Conservation (phyloP, 2,113 vertebrate genomes). For the Stigmatopora argus region DNA sequence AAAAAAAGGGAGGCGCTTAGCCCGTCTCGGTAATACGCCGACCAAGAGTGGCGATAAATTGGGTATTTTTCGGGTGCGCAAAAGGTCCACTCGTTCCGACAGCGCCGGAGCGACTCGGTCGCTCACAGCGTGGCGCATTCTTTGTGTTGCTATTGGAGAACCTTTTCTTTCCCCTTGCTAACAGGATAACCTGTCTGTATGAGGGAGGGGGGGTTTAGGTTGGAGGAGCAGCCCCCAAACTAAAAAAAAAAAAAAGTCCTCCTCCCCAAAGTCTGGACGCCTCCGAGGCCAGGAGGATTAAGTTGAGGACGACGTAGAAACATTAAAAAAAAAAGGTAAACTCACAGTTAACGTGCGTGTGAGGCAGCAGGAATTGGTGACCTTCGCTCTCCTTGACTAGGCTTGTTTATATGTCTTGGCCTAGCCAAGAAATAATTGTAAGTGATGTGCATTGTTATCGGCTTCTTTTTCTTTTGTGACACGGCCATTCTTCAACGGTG, state of each 20-base stretch:
- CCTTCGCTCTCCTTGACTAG: constrained; percentile 3
- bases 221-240: constrained; percentile 22
- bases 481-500: constrained; percentile 54
- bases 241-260: constrained; percentile 56
- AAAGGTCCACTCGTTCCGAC: constrained; percentile 59
- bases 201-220: constrained; percentile 13
- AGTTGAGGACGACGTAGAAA: background rate
- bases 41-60: constrained; percentile 58
- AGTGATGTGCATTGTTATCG: constrained; percentile 54
- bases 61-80: constrained; percentile 50
- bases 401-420: constrained; percentile 26
- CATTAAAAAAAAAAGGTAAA: constrained; percentile 7
- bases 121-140: constrained; percentile 69
- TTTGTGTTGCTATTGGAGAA: constrained; percentile 74
- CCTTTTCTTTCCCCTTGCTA: constrained; percentile 57
- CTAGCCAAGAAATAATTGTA: constrained; percentile 42
- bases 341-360: background rate
- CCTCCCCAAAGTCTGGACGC: constrained; percentile 32
- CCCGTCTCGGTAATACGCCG: constrained; percentile 34
- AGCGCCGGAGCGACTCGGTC: constrained; percentile 46
- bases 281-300: constrained; percentile 11
- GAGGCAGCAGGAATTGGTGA: constrained; percentile 1
- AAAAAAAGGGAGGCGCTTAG: constrained; percentile 25
- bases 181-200: constrained; percentile 63
- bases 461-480: constrained; percentile 49